These are phyloP conservation scores for Eustalomyia histrio DNA, from an alignment of 2,888 invertebrate genomes.

Conservation along the genomic window DNA sequence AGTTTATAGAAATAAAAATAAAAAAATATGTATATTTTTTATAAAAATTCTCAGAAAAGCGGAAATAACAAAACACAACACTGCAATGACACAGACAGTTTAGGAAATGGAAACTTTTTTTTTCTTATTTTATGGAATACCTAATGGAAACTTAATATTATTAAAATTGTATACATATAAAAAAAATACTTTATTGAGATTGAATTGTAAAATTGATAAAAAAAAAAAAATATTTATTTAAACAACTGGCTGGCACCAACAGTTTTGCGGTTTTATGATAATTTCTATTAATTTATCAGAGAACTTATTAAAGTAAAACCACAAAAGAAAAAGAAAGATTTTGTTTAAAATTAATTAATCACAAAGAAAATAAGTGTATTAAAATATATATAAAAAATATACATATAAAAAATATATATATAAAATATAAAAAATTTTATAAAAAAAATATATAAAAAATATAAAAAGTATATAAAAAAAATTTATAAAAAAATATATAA, in stretches of 20 bases:
- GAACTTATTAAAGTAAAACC: neutral
- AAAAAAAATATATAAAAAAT: too few species aligned
- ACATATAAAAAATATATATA: too few species aligned
- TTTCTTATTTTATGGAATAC: neutral
- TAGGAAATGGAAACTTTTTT: slow-evolving; percentile 1
- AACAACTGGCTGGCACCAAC: slow-evolving; percentile 39
- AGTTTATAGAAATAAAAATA: neutral
- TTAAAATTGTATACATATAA: too few species aligned
- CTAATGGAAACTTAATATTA: slow-evolving; percentile 28
- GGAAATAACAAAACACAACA: neutral
- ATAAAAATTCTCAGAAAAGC: slow-evolving; percentile 20
- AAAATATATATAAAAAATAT: too few species aligned
- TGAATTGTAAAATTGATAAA: slow-evolving; percentile 35
- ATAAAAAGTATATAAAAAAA: too few species aligned
- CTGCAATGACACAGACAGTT: neutral
- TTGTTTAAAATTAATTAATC: neutral
- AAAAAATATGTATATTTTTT: slow-evolving; percentile 7
- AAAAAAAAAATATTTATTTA: slow-evolving; percentile 47
- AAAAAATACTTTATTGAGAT: too few species aligned
- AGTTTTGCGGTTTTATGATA: slow-evolving; percentile 54
- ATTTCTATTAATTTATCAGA: slow-evolving; percentile 57
- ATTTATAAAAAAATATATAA: too few species aligned
- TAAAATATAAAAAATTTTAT: too few species aligned
- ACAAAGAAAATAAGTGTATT: neutral
- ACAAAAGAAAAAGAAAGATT: slow-evolving; percentile 46